These are phyloP conservation scores for Drosophila truncata DNA, from an alignment of 1,140 invertebrate species.

Conservation along the genomic window DNA sequence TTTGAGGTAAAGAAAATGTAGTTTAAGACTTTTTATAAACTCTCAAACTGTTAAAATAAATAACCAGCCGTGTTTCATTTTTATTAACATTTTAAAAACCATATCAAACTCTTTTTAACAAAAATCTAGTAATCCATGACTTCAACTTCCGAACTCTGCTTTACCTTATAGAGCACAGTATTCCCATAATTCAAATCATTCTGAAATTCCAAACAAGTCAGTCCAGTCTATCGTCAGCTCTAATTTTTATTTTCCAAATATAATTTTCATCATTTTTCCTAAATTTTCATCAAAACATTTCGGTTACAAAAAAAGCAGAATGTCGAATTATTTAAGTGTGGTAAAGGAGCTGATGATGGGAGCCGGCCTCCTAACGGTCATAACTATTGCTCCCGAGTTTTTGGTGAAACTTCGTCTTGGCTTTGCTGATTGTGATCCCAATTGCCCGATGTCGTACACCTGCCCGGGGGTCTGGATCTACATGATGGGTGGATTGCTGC, in stretches of 20 bases:
- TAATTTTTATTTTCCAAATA: background rate
- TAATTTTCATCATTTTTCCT: background rate
- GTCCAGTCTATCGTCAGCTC: background rate
- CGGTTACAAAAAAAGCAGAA: background rate
- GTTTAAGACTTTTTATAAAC: too few species aligned
- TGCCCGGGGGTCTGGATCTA: background rate
- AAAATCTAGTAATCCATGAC: background rate
- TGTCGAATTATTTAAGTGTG: background rate
- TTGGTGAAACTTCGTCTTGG: background rate
- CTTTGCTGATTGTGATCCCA: background rate
- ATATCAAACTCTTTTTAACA: background rate
- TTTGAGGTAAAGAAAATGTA: too few species aligned
- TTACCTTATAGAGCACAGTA: too few species aligned
- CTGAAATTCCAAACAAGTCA: background rate
- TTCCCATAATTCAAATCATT: background rate
- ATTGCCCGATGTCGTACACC: background rate
- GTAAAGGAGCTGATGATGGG: too few species aligned
- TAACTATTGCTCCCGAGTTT: background rate
- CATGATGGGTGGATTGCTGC: rapidly evolving
- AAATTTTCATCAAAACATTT: background rate
- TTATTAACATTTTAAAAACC: too few species aligned
- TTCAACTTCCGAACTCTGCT: background rate
- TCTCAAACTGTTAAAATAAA: too few species aligned
- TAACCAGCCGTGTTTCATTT: too few species aligned
- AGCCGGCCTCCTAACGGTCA: background rate